phyloP scores from a whole-genome alignment of 2,888 invertebrate species.

The Drosophila lacicola region DNA sequence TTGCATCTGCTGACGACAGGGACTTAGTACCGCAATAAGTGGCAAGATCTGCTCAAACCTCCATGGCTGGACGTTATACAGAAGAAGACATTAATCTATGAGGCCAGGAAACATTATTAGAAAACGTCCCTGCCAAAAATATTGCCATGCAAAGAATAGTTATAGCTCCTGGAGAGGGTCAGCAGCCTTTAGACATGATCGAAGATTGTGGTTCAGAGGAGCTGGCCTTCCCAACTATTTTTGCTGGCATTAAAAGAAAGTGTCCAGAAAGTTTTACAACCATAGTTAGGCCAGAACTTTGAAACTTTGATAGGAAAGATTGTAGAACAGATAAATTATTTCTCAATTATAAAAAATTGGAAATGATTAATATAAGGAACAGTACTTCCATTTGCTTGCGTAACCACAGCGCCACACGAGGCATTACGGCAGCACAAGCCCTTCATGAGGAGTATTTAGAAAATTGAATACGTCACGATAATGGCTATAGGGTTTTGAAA shows the following conservation, averaged over 20 bases:
- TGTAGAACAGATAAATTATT: not conserved
- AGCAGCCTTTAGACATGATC: too few relatives aligned
- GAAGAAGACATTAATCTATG: not conserved
- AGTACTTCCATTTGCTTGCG: not conserved
- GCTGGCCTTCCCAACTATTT: not conserved
- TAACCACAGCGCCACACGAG: not conserved
- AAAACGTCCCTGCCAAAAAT: too few relatives aligned
- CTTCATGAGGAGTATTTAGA: not conserved
- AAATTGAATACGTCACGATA: not conserved
- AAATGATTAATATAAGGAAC: not conserved
- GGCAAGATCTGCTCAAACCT: not conserved
- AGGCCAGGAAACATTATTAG: not conserved
- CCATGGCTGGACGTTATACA: not conserved
- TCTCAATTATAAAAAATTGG: not conserved
- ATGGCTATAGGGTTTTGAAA: not conserved
- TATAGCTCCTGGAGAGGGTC: too few relatives aligned
- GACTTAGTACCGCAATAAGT: not conserved
- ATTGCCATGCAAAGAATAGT: too few relatives aligned
- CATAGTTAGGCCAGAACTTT: not conserved
- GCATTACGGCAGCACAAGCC: not conserved
- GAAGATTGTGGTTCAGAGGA: not conserved
- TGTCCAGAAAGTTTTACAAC: not conserved
- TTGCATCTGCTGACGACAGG: not conserved
- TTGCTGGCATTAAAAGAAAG: not conserved
- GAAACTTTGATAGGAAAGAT: not conserved